Evolutionary conservation across 2,113 vertebrate genomes (phyloP).

Genomic region (Turnix velox): DNA sequence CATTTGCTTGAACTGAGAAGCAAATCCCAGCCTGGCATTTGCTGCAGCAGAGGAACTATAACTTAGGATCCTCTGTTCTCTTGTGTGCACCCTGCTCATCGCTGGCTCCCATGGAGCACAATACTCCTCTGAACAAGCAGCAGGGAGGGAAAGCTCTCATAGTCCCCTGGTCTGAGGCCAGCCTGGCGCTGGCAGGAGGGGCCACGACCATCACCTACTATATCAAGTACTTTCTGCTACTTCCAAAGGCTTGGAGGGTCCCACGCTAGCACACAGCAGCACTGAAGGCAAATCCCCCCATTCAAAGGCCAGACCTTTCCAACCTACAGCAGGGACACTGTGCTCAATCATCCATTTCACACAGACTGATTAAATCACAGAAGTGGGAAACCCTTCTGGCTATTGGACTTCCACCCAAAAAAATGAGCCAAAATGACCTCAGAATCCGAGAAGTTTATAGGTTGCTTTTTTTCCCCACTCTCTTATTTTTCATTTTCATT

Average conservation of each 20-base stretch:
- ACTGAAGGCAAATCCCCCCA: not conserved
- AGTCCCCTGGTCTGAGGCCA: not conserved
- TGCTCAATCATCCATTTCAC: not conserved
- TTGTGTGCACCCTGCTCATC: accelerated
- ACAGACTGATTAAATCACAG: not conserved
- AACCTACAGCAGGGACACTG: accelerated
- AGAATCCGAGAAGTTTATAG: not conserved
- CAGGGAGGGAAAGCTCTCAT: not conserved
- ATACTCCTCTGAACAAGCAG: accelerated
- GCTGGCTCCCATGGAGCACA: not conserved
- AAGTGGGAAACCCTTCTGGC: not conserved
- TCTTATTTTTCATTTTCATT: constrained; percentile 28
- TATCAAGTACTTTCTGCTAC: not conserved
- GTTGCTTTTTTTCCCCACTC: not conserved
- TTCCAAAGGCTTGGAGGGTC: not conserved
- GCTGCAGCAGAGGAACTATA: not conserved
- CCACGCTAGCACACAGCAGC: not conserved
- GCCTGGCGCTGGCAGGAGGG: not conserved
- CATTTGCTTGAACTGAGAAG: not conserved
- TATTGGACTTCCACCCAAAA: not conserved
- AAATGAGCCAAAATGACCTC: not conserved
- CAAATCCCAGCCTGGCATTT: not conserved
- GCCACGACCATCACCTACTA: not conserved
- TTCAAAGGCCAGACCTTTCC: not conserved
- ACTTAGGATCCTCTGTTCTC: not conserved